Percentiles rank a stretch among this genome's conserved stretches.
phyloP scores from a whole-genome alignment of 2,113 vertebrate species.

The Platanista minor region DNA sequence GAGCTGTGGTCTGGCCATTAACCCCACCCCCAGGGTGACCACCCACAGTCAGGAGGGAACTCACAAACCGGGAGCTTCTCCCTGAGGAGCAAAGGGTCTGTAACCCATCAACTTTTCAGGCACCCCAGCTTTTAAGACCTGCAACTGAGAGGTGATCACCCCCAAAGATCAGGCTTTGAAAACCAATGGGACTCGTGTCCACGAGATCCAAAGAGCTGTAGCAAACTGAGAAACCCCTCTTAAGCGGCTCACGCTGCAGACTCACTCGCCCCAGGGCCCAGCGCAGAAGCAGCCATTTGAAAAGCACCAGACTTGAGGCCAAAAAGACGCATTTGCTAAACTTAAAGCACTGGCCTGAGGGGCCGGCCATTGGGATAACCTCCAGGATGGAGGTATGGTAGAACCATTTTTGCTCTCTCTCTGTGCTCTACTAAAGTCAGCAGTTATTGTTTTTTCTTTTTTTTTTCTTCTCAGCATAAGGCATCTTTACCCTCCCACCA shows the following conservation, averaged over 20 bases:
- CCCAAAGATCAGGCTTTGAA: background rate
- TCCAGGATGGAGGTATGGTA: background rate
- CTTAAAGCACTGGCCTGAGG: background rate
- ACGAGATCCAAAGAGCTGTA: background rate
- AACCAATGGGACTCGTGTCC: background rate
- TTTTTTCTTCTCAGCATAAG: background rate
- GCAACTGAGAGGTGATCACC: background rate
- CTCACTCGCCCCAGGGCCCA: background rate
- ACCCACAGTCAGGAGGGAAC: background rate
- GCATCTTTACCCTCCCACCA: background rate
- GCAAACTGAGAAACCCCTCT: background rate
- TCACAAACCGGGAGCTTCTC: background rate
- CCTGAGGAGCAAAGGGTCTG: background rate
- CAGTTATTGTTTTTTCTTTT: background rate
- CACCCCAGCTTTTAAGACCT: background rate
- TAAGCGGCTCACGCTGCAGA: background rate
- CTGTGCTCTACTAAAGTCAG: background rate
- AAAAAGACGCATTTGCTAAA: too few species aligned
- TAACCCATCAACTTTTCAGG: background rate
- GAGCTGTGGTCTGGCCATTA: background rate
- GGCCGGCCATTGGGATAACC: rapidly evolving
- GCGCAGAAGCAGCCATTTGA: background rate
- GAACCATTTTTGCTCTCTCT: background rate
- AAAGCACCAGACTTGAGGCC: background rate
- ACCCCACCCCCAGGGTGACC: background rate